phyloP scores from a whole-genome alignment of 2,888 invertebrate genomes.

The Timandra comae region DNA sequence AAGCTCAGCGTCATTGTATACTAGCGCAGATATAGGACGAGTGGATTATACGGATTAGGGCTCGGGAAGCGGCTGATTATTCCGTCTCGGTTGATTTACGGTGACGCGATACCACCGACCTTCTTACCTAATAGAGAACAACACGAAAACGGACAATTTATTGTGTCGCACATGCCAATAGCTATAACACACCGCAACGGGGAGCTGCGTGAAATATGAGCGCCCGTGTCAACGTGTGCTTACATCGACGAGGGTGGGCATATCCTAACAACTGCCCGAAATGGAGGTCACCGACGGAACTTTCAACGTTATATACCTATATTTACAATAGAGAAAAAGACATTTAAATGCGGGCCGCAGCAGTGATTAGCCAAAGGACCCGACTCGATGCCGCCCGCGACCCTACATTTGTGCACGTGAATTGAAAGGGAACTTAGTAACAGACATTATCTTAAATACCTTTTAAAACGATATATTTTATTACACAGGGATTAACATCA shows the following conservation, averaged over 20 bases:
- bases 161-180: constrained; percentile 52
- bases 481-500: neutral
- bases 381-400: constrained; percentile 42
- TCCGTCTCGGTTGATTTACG: constrained; percentile 67
- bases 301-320: constrained; percentile 35
- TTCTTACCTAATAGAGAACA: constrained; percentile 54
- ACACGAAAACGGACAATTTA: constrained; percentile 61
- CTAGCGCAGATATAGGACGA: constrained; percentile 61
- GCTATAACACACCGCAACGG: constrained; percentile 49
- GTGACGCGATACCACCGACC: constrained; percentile 60
- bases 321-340: constrained; percentile 52
- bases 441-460: constrained; percentile 34
- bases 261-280: constrained; percentile 21
- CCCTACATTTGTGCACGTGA: constrained; percentile 43
- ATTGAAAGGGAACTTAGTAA: constrained; percentile 39
- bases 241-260: constrained; percentile 41
- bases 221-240: constrained; percentile 48
- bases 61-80: constrained; percentile 65
- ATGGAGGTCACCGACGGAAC: constrained; percentile 37
- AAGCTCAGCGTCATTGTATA: constrained; percentile 54
- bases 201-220: constrained; percentile 60
- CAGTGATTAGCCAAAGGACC: constrained; percentile 61
- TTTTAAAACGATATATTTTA: constrained; percentile 16
- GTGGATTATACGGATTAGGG: constrained; percentile 65
- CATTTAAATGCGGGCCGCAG: constrained; percentile 68